Conservation (phyloP, 1,140 invertebrate species). For the Zaprionus vittiger region DNA sequence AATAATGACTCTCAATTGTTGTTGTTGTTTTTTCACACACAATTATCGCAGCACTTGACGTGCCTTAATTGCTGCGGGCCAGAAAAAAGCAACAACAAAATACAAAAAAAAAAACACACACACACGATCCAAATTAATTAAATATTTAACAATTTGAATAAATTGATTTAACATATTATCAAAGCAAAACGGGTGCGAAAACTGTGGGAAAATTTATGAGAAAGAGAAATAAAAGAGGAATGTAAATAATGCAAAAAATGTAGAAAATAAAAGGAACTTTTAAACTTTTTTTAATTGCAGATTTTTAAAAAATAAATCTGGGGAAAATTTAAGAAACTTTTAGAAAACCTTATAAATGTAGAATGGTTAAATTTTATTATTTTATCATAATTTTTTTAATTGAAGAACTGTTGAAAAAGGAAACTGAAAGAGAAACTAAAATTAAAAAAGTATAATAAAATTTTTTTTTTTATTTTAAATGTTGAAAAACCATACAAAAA, state of each 20-base stretch:
- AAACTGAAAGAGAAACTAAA: no score
- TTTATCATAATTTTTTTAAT: no score
- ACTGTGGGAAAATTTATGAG: background rate
- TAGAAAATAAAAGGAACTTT: background rate
- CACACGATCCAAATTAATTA: slow-evolving; percentile 5
- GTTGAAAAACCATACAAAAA: no score
- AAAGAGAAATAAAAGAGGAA: background rate
- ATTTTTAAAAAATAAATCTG: background rate
- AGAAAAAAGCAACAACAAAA: slow-evolving; percentile 1
- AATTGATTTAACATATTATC: slow-evolving; percentile 16
- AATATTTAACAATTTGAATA: slow-evolving; percentile 24
- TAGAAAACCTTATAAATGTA: background rate
- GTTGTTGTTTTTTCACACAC: slow-evolving; percentile 5
- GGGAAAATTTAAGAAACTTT: background rate
- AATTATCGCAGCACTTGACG: slow-evolving; percentile 10
- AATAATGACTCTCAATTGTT: slow-evolving; percentile 27
- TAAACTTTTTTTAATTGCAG: background rate
- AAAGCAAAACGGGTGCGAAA: slow-evolving; percentile 19
- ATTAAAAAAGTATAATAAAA: no score
- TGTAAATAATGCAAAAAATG: background rate
- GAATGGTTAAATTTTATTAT: background rate
- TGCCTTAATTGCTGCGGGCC: slow-evolving; percentile 7
- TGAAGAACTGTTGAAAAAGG: no score
- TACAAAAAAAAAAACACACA: background rate
- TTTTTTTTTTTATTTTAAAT: no score